These are phyloP conservation scores for Microcebus ravelobensis DNA, from an alignment of 2,113 vertebrate genomes.

Conservation along the genomic window DNA sequence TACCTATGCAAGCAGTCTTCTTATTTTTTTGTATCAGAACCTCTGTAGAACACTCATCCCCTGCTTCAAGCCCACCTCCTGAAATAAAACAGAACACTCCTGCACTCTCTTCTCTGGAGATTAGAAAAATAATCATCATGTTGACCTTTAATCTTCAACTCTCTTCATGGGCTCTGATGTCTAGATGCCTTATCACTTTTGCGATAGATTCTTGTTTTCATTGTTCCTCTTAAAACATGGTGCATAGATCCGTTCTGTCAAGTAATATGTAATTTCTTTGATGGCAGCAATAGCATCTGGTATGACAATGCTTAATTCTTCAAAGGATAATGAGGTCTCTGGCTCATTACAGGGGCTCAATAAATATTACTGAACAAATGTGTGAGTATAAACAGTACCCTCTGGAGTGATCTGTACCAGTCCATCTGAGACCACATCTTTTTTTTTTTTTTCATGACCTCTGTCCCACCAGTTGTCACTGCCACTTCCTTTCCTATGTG, in stretches of 20 bases:
- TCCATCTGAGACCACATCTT: conserved; percentile 38
- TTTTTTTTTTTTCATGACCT: conserved; percentile 9
- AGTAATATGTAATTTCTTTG: neutral
- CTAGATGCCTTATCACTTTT: conserved; percentile 4
- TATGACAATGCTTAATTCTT: neutral
- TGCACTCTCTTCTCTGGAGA: neutral
- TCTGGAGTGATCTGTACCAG: neutral
- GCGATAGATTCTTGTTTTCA: conserved; percentile 6
- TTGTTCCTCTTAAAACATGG: conserved; percentile 1
- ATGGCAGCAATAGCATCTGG: neutral
- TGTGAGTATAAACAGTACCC: neutral
- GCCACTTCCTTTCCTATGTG: conserved; percentile 53
- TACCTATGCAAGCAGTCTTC: neutral
- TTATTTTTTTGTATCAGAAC: neutral
- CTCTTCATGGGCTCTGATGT: neutral
- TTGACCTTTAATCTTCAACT: conserved; percentile 6
- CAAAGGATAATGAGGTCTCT: neutral
- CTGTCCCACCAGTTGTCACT: neutral
- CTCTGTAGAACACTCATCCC: neutral
- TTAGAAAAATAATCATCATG: neutral
- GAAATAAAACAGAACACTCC: conserved; percentile 16
- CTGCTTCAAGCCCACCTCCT: neutral
- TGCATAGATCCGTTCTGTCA: neutral
- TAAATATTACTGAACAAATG: neutral
- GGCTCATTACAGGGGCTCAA: neutral